Evolutionary conservation across 2,113 vertebrate genomes (phyloP).

Genomic region (Sakesphorus luctuosus): DNA sequence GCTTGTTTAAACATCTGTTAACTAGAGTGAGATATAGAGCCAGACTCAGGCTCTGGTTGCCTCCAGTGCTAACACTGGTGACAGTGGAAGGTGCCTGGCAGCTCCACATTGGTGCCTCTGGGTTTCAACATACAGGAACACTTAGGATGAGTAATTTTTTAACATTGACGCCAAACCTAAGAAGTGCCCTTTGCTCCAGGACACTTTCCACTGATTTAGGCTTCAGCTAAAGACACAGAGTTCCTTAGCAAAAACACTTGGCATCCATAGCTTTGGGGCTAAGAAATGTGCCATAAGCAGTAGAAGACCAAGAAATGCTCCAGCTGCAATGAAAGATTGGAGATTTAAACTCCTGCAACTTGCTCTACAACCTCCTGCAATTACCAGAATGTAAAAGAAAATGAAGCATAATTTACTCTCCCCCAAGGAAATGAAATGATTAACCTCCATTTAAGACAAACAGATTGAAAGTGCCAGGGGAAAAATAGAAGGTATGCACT

Average conservation of each 20-base stretch:
- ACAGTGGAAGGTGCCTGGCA: not conserved
- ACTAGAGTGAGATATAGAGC: not conserved
- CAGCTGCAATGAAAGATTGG: not conserved
- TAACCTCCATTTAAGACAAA: conserved; percentile 52
- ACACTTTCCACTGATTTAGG: not conserved
- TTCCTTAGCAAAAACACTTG: not conserved
- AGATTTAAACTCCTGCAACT: conserved; percentile 22
- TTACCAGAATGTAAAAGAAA: conserved; percentile 36
- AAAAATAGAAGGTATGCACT: not conserved
- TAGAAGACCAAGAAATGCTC: not conserved
- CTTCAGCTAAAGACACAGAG: not conserved
- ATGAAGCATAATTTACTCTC: conserved; percentile 22
- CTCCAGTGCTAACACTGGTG: not conserved
- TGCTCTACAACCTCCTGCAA: conserved; percentile 22
- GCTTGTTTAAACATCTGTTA: not conserved
- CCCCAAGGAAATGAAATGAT: conserved; percentile 48
- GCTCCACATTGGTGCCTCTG: not conserved
- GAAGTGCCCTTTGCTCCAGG: not conserved
- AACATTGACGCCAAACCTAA: not conserved
- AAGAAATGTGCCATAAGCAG: not conserved
- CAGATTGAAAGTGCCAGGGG: not conserved
- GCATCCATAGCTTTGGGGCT: conserved; percentile 18
- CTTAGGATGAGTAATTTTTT: not conserved
- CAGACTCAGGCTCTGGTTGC: not conserved
- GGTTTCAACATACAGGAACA: not conserved